Conservation (phyloP, 2,113 vertebrate genomes). For the Passer montanus region DNA sequence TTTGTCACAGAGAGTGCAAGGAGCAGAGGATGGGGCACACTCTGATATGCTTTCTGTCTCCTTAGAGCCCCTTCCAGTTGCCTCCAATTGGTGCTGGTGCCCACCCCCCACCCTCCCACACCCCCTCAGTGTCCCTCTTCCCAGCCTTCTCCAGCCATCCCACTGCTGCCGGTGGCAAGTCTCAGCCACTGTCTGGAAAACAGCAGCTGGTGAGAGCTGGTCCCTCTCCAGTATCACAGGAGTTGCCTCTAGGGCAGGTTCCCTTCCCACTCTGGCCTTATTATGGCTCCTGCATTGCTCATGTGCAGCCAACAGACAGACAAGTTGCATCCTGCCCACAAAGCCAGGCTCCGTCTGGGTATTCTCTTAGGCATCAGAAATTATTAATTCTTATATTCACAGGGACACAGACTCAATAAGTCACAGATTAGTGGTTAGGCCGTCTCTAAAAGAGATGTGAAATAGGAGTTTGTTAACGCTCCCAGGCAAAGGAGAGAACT, state of each 20-base stretch:
- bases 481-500: background rate
- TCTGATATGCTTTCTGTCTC: background rate
- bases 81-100: background rate
- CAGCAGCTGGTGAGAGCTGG: background rate
- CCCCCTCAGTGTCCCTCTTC: background rate
- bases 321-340: background rate
- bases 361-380: background rate
- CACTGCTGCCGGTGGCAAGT: background rate
- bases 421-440: background rate
- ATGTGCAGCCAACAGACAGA: background rate
- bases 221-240: background rate
- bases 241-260: background rate
- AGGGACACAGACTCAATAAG: background rate
- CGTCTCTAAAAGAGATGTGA: background rate
- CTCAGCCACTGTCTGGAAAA: conserved; percentile 21
- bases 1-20: background rate
- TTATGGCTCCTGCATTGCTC: background rate
- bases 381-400: background rate
- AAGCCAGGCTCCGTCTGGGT: background rate
- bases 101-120: no score
- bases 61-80: background rate
- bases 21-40: background rate
- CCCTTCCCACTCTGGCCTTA: background rate
- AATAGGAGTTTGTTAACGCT: background rate
- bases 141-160: background rate